Percentiles rank a stretch among this genome's conserved stretches.
These are phyloP conservation scores for Bucorvus abyssinicus DNA, from an alignment of 2,797 vertebrate species.

Conservation along the genomic window DNA sequence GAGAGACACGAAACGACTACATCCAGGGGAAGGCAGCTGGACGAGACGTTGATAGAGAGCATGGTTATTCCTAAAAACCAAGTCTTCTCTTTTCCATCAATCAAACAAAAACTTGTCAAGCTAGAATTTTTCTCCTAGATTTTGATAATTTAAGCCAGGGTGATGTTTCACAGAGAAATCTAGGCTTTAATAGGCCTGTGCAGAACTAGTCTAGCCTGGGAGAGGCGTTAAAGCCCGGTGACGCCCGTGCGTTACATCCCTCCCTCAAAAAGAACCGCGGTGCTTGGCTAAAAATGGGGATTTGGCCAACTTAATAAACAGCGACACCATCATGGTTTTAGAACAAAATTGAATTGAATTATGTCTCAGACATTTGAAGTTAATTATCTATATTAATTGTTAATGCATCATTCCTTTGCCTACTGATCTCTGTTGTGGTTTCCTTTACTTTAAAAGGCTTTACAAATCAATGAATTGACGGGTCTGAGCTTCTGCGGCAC, in stretches of 20 bases:
- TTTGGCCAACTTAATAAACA: neutral
- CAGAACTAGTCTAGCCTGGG: neutral
- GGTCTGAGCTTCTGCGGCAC: constrained; percentile 67
- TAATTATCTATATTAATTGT: neutral
- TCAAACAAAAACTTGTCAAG: neutral
- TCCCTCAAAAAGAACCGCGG: neutral
- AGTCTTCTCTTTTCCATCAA: neutral
- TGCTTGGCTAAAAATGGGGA: neutral
- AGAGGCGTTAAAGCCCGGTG: neutral
- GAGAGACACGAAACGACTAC: neutral
- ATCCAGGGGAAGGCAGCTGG: neutral
- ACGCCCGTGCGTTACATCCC: accelerated
- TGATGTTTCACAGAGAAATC: neutral
- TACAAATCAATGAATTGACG: constrained; percentile 86
- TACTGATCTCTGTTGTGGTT: neutral
- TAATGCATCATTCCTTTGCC: neutral
- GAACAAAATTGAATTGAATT: neutral
- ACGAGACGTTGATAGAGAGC: accelerated
- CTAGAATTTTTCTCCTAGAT: neutral
- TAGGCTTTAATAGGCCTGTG: neutral
- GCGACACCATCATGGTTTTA: neutral
- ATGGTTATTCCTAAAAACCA: neutral
- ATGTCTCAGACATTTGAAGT: no score
- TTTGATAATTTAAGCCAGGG: neutral
- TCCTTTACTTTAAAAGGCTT: constrained; percentile 77